phyloP scores from a whole-genome alignment of 2,113 vertebrate species.

The Salminus brasiliensis region DNA sequence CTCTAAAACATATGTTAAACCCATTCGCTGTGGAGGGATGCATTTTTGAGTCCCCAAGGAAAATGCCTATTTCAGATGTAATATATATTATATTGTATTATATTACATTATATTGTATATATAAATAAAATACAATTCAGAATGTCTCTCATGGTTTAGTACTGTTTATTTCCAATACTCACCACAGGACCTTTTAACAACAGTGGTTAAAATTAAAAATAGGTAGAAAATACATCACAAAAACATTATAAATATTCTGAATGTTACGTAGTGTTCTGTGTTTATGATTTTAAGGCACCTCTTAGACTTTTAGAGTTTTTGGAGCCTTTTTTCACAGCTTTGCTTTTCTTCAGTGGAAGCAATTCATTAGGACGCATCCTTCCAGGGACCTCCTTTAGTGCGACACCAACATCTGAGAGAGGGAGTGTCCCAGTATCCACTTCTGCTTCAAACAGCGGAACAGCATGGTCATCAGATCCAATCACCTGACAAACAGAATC shows the following conservation, averaged over 20 bases:
- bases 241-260: not conserved
- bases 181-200: not conserved
- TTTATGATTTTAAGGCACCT: not conserved
- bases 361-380: not conserved
- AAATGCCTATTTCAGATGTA: too few relatives aligned
- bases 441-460: not conserved
- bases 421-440: not conserved
- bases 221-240: not conserved
- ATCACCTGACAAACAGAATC: not conserved
- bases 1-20: too few relatives aligned
- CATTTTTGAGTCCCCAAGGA: too few relatives aligned
- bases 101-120: too few relatives aligned
- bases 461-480: not conserved
- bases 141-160: not conserved
- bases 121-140: too few relatives aligned
- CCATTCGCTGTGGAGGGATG: too few relatives aligned
- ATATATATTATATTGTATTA: too few relatives aligned
- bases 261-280: not conserved
- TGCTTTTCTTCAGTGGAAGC: not conserved
- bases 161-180: not conserved
- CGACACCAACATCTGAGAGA: not conserved
- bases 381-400: not conserved
- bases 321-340: not conserved
- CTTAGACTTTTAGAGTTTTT: not conserved
- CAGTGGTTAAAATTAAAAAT: not conserved